phyloP scores from a whole-genome alignment of 2,113 vertebrate species.

The Pipa parva region DNA sequence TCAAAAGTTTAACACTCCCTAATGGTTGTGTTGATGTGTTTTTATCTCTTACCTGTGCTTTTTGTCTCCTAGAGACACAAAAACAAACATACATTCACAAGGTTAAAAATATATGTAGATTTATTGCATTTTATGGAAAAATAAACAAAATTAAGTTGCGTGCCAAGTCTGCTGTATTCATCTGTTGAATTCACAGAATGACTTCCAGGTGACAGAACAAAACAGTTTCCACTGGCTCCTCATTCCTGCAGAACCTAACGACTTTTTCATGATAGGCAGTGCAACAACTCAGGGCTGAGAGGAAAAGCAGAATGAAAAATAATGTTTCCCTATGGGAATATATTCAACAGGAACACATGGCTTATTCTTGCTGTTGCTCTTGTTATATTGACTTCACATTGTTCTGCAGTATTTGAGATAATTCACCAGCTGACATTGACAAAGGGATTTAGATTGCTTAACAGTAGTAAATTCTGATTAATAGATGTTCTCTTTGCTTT shows the following conservation, averaged over 20 bases:
- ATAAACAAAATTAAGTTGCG: slow-evolving; percentile 19
- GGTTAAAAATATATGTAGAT: background rate
- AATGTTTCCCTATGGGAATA: slow-evolving; percentile 19
- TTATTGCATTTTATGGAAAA: background rate
- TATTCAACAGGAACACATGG: background rate
- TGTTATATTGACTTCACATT: background rate
- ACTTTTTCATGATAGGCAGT: slow-evolving; percentile 35
- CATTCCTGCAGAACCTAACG: slow-evolving; percentile 28
- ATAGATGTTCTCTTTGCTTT: too few relatives aligned
- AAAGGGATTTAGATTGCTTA: background rate
- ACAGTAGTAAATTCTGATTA: too few relatives aligned
- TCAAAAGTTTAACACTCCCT: too few relatives aligned
- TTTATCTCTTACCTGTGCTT: too few relatives aligned
- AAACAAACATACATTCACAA: too few relatives aligned
- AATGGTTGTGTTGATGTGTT: too few relatives aligned
- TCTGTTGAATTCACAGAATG: slow-evolving; percentile 26
- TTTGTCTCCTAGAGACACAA: too few relatives aligned
- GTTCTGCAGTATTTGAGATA: background rate
- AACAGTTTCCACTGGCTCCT: slow-evolving; percentile 25
- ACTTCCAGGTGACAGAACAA: slow-evolving; percentile 34
- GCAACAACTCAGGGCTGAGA: slow-evolving; percentile 20
- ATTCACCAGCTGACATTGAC: background rate
- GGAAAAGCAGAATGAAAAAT: slow-evolving; percentile 18
- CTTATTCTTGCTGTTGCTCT: background rate
- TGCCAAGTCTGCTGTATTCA: slow-evolving; percentile 15